Conservation (phyloP, 1,140 invertebrate genomes). For the Pseudomyrmex cubaensis region DNA sequence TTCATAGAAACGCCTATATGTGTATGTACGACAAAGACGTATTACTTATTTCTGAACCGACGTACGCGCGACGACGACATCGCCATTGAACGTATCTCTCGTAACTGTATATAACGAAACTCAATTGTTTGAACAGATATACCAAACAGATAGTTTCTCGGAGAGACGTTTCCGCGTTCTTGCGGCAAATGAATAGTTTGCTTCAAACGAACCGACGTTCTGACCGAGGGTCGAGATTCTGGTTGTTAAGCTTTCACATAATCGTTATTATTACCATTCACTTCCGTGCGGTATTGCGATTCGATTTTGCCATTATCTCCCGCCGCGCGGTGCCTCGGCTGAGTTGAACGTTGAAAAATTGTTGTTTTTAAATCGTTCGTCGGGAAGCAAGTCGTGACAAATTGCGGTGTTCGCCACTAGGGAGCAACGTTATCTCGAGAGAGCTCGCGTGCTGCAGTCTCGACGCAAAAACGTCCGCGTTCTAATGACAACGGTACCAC, state of each 20-base stretch:
- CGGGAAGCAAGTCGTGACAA: slow-evolving; percentile 65
- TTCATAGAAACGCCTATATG: no score
- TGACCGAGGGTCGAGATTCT: slow-evolving; percentile 14
- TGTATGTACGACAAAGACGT: no score
- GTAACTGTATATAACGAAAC: no score
- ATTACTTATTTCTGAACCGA: no score
- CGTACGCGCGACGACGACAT: no score
- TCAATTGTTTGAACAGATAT: no score
- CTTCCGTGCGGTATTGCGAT: slow-evolving; percentile 52
- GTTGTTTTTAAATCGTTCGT: slow-evolving; percentile 59
- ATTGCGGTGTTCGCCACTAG: slow-evolving; percentile 54
- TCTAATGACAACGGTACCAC: slow-evolving; percentile 45
- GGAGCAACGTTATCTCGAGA: slow-evolving; percentile 57
- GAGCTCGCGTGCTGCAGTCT: slow-evolving; percentile 40
- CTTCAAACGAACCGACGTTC: neutral
- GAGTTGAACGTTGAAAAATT: slow-evolving; percentile 67
- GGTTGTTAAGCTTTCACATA: slow-evolving; percentile 51
- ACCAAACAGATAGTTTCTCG: no score
- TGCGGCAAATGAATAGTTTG: neutral
- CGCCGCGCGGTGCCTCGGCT: neutral
- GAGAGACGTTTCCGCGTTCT: neutral
- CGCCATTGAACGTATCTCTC: no score
- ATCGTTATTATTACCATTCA: slow-evolving; percentile 48
- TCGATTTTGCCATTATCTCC: slow-evolving; percentile 67
- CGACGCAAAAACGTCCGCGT: slow-evolving; percentile 29